A percentile compares a stretch with the other conserved stretches of the same genome.
Evolutionary conservation across 2,797 vertebrate species (phyloP).

Genomic region (Hippocampus kuda): DNA sequence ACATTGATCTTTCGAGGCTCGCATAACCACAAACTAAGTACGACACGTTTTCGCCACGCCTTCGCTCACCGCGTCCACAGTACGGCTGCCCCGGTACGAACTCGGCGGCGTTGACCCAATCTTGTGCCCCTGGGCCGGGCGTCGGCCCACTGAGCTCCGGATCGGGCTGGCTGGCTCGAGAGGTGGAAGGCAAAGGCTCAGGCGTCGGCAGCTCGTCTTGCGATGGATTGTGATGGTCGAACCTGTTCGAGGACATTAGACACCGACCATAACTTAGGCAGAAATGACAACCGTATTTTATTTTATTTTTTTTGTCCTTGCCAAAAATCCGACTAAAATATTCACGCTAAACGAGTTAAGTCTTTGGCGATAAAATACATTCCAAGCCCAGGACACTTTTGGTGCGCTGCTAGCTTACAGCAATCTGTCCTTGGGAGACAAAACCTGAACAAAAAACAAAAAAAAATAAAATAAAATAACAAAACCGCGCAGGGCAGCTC

Average conservation of each 20-base stretch:
- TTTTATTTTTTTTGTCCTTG: no score
- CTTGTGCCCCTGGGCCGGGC: conserved; percentile 67
- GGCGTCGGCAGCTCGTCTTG: conserved; percentile 71
- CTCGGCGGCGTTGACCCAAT: conserved; percentile 95
- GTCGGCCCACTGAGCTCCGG: conserved; percentile 62
- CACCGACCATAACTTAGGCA: neutral
- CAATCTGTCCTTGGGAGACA: no score
- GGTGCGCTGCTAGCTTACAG: no score
- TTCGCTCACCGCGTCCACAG: conserved; percentile 79
- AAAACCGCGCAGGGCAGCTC: no score
- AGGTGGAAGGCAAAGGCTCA: conserved; percentile 59
- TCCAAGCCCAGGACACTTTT: no score
- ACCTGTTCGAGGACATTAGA: conserved; percentile 57
- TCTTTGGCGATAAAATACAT: no score
- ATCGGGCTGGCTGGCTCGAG: conserved; percentile 57
- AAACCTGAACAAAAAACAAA: no score
- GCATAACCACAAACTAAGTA: no score
- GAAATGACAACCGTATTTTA: no score
- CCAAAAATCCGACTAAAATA: no score
- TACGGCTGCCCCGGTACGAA: conserved; percentile 97
- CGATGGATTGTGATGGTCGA: conserved; percentile 85
- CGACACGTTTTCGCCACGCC: neutral
- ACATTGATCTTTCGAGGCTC: neutral
- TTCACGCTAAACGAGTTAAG: no score
- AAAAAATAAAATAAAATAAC: no score